Evolutionary conservation across 2,888 invertebrate species (phyloP), one percentile per base, ranked within the genome.

Genomic region (Drosophila falleni): DNA sequence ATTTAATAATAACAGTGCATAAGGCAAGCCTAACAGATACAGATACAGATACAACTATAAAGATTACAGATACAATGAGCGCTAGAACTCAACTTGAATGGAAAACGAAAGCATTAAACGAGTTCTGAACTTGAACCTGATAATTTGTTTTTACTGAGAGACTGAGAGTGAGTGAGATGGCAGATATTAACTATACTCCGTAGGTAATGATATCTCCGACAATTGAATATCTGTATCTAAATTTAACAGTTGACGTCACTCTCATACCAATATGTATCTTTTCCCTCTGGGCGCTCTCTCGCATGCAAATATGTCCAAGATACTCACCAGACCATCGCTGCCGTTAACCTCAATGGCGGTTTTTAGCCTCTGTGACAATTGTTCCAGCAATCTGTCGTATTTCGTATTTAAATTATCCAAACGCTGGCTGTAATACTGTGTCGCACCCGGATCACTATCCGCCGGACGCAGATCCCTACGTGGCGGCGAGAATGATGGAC

Each of bases 311-410:
- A 29, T 26, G 44, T 44, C 66, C 71, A 61, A 70, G 51, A 46
- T 63, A 93, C 93, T 93, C 89, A 93, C 93, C 93, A 93, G 89
- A 82, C 92, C 92, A 87, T 93, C 92, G 74, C 91, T 91, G 83
- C 93, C 93, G 79, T 92, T 93, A 16, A 93, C 93, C 88, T 93
- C 93, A 74, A 93, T 91, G 59, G 93, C 93, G 50, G 93, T 93
- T 82, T 91, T 92, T 37, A 93, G 85, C 71, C 93, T 89, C 79
- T 93, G 93, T 55, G 93, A 92, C 77, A 93, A 74, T 79, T 91
- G 90, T 80, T 93, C 92, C 79, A 93, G 87, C 80, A 93, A 88
- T 80, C 91, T 87, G 86, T 93, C 93, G 81, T 93, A 93, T 90
- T 93, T 93, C 69, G 85, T 90, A 87, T 93, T 93, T 23, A 93